phyloP scores from a whole-genome alignment of 2,888 invertebrate genomes.

The Drosophila differens region DNA sequence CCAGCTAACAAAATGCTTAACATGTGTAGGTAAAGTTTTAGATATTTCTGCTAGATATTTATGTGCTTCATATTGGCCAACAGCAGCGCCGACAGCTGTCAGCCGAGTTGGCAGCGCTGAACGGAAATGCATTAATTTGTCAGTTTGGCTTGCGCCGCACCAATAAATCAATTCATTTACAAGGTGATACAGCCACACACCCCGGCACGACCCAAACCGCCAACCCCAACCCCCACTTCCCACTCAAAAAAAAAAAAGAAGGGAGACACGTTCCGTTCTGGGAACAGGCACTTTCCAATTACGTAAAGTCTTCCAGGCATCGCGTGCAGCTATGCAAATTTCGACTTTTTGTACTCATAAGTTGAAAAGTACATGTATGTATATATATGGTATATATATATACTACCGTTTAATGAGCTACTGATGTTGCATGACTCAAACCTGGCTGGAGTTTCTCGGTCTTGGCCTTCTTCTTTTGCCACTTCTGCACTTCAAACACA shows the following conservation, averaged over 20 bases:
- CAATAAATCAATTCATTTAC: constrained; percentile 72
- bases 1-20: constrained; percentile 3
- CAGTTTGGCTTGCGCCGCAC: constrained; percentile 54
- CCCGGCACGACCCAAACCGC: not conserved
- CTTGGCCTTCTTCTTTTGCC: constrained; percentile 39
- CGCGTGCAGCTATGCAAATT: constrained; percentile 74
- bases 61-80: constrained; percentile 52
- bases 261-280: constrained; percentile 16
- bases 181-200: constrained; percentile 24
- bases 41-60: constrained; percentile 22
- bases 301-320: constrained; percentile 60
- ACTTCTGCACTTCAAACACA: constrained; percentile 45
- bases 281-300: constrained; percentile 74
- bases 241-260: not conserved
- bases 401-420: constrained; percentile 68
- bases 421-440: constrained; percentile 60
- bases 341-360: constrained; percentile 29
- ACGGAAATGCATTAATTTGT: constrained; percentile 80
- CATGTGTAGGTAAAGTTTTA: constrained; percentile 6
- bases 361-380: constrained; percentile 2
- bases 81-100: constrained; percentile 48
- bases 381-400: not conserved
- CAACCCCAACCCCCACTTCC: not conserved
- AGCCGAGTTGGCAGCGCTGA: constrained; percentile 49
- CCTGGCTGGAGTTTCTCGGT: constrained; percentile 41